Evolutionary conservation across 2,113 vertebrate species (phyloP).

Genomic region (Peromyscus californicus): DNA sequence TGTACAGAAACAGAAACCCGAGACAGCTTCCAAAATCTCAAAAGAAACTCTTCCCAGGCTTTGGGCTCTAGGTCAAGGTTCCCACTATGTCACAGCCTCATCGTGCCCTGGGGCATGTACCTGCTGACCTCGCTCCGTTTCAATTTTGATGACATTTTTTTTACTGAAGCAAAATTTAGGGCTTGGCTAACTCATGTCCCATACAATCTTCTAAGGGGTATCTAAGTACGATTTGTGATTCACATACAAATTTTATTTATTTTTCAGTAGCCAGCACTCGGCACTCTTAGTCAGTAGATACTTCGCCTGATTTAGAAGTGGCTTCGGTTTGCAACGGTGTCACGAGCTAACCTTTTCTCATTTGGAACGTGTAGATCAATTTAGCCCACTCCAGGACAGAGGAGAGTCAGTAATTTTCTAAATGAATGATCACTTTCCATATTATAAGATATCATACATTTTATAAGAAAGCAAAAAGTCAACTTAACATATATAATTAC

Average conservation of each 20-base stretch:
- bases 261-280: constrained; percentile 27
- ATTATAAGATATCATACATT: constrained; percentile 13
- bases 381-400: constrained; percentile 13
- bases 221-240: not conserved
- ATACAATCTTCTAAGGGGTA: not conserved
- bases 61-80: not conserved
- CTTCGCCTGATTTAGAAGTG: constrained; percentile 31
- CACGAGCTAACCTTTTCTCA: not conserved
- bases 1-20: not conserved
- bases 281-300: constrained; percentile 28
- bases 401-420: not conserved
- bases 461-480: not conserved
- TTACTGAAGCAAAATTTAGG: constrained; percentile 15
- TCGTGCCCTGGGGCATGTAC: not conserved
- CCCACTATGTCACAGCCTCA: not conserved
- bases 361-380: not conserved
- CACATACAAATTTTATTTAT: constrained; percentile 24
- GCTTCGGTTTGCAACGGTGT: not conserved
- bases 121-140: constrained; percentile 20
- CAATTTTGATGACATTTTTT: not conserved
- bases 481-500: not conserved
- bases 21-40: not conserved
- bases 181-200: not conserved
- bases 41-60: not conserved
- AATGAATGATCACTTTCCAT: not conserved